Percentiles rank a stretch among this genome's conserved stretches.
These are phyloP conservation scores for Procavia capensis DNA, from an alignment of 2,113 vertebrate genomes.

Conservation along the genomic window DNA sequence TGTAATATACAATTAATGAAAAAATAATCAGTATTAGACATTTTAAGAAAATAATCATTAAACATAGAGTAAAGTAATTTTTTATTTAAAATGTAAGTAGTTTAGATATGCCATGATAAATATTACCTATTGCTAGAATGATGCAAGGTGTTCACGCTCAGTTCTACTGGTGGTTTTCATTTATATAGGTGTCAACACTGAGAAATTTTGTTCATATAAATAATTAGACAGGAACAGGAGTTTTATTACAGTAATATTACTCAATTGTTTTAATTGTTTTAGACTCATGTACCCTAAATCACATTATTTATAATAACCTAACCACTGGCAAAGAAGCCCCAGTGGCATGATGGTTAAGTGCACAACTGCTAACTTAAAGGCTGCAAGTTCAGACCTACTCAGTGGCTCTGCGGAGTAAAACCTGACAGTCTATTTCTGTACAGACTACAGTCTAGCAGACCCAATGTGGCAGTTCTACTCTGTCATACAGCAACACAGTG, in stretches of 20 bases:
- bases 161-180: neutral
- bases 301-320: neutral
- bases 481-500: too few relatives aligned
- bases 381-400: too few relatives aligned
- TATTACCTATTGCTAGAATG: neutral
- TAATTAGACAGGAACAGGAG: neutral
- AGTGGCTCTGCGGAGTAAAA: too few relatives aligned
- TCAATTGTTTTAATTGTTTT: neutral
- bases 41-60: neutral
- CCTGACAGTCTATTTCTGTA: too few relatives aligned
- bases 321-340: neutral
- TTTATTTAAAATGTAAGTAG: constrained; percentile 4
- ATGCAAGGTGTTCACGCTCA: neutral
- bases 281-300: neutral
- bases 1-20: neutral
- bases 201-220: neutral
- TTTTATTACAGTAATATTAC: neutral
- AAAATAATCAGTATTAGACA: neutral
- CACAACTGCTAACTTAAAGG: too few relatives aligned
- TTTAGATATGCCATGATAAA: neutral
- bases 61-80: neutral
- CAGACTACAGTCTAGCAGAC: too few relatives aligned
- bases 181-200: neutral
- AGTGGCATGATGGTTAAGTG: too few relatives aligned
- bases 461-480: too few relatives aligned